Evolutionary conservation across 2,888 invertebrate species (phyloP).

Genomic region (Philaethria dido): DNA sequence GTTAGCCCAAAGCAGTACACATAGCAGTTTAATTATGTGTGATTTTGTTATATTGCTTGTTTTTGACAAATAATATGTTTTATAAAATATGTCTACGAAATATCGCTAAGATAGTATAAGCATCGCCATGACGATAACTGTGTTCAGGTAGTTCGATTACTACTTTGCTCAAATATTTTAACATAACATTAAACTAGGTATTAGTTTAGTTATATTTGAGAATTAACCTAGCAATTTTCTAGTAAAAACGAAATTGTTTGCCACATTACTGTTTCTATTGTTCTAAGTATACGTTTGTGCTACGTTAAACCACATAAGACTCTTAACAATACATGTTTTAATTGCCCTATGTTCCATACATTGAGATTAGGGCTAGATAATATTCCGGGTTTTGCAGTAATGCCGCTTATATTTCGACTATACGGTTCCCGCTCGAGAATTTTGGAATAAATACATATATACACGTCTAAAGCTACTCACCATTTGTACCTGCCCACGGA

Average conservation of each 20-base stretch:
- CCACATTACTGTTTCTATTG: conserved; percentile 12
- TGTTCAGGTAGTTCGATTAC: background rate
- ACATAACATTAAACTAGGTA: background rate
- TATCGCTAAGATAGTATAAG: background rate
- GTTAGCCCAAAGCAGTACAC: conserved; percentile 38
- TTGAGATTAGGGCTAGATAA: conserved; percentile 6
- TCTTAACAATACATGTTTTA: conserved; percentile 22
- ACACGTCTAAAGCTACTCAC: conserved; percentile 1
- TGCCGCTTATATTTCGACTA: background rate
- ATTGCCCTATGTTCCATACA: conserved; percentile 1
- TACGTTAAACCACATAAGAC: conserved; percentile 11
- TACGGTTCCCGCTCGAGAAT: background rate
- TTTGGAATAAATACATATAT: background rate
- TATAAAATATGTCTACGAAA: background rate
- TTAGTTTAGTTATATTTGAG: background rate
- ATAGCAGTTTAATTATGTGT: background rate
- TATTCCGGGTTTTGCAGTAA: background rate
- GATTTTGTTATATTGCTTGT: background rate
- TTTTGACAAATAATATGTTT: background rate
- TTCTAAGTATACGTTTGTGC: conserved; percentile 4
- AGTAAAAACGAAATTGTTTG: conserved; percentile 1
- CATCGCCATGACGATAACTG: background rate
- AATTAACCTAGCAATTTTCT: conserved; percentile 3
- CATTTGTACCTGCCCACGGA: conserved; percentile 31
- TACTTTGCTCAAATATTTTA: background rate